These are phyloP conservation scores for Acleris sparsana DNA, from an alignment of 2,888 invertebrate species.

Conservation along the genomic window DNA sequence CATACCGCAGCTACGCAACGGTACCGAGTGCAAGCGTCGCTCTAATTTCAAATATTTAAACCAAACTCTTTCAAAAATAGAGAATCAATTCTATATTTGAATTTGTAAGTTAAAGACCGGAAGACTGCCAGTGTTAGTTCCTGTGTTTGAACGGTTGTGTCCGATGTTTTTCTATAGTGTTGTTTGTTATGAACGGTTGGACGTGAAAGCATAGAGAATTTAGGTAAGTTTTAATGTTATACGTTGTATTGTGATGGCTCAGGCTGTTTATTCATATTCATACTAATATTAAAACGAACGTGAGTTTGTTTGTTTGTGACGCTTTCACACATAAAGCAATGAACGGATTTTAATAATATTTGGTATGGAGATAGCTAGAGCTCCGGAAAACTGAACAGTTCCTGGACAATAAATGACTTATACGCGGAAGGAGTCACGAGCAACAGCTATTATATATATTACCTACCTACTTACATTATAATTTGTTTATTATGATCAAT, in stretches of 20 bases:
- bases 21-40: slow-evolving; percentile 8
- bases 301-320: too few species aligned
- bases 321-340: too few species aligned
- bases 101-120: too few species aligned
- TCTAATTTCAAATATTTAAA: not conserved
- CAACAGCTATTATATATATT: too few species aligned
- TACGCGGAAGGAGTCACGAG: too few species aligned
- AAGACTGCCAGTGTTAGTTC: not conserved
- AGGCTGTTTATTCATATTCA: not conserved
- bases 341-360: too few species aligned
- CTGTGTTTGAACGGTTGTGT: slow-evolving; percentile 18
- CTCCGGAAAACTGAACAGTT: too few species aligned
- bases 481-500: too few species aligned
- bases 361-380: too few species aligned
- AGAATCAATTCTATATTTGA: not conserved
- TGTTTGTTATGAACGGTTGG: slow-evolving; percentile 17
- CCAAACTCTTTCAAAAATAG: not conserved
- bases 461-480: too few species aligned
- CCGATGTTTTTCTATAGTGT: slow-evolving; percentile 20
- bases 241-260: slow-evolving; percentile 1
- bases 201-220: slow-evolving; percentile 41
- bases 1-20: slow-evolving; percentile 24
- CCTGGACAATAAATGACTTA: too few species aligned
- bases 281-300: too few species aligned
- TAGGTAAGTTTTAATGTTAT: slow-evolving; percentile 37